A percentile compares a stretch with the other conserved stretches of the same genome.
Conservation (phyloP, 2,113 vertebrate genomes). For the Pachypanchax playfairii region DNA sequence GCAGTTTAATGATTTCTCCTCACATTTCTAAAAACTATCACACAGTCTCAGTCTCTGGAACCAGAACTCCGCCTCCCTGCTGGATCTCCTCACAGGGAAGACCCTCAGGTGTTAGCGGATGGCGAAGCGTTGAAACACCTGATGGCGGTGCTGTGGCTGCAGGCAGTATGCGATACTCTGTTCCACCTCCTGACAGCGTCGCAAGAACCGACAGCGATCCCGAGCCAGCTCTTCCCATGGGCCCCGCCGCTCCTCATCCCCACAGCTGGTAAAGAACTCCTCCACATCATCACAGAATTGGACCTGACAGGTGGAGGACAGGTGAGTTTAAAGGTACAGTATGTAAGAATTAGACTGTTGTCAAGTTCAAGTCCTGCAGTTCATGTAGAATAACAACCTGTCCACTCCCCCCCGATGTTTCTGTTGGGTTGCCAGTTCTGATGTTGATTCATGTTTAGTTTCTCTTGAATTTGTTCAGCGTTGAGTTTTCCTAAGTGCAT, state of each 20-base stretch:
- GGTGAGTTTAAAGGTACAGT: background rate
- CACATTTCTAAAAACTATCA: too few relatives aligned
- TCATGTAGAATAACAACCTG: too few relatives aligned
- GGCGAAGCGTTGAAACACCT: conserved; percentile 54
- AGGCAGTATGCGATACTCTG: conserved; percentile 86
- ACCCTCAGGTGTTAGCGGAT: background rate
- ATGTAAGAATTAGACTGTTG: too few relatives aligned
- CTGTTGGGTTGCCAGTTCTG: too few relatives aligned
- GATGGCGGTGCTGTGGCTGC: conserved; percentile 81
- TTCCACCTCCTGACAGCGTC: conserved; percentile 90
- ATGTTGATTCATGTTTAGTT: too few relatives aligned
- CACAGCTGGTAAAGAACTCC: conserved; percentile 85
- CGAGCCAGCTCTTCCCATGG: conserved; percentile 95
- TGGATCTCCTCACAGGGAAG: background rate
- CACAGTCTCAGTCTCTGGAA: background rate
- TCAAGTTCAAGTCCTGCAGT: too few relatives aligned
- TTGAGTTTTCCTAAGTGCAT: too few relatives aligned
- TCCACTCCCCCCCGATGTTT: too few relatives aligned
- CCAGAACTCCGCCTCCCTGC: background rate
- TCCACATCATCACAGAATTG: conserved; percentile 90
- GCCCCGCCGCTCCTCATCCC: conserved; percentile 85
- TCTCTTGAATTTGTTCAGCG: too few relatives aligned
- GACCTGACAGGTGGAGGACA: conserved; percentile 78
- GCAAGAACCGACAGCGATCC: conserved; percentile 89
- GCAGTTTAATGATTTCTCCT: too few relatives aligned